phyloP scores from a whole-genome alignment of 2,113 vertebrate species.

The Chaetorhynchus papuensis region DNA sequence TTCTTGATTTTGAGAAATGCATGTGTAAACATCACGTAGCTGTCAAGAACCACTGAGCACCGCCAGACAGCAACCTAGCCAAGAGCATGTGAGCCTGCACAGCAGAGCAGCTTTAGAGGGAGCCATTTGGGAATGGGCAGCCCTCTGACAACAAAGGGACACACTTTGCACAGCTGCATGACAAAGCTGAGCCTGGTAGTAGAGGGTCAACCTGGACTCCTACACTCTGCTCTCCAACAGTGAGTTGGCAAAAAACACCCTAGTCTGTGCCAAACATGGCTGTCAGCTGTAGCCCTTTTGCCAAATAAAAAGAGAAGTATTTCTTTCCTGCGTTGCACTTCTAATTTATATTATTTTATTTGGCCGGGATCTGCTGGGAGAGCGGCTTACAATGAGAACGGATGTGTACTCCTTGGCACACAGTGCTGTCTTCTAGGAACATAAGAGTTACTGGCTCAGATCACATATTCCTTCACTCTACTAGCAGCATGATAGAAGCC shows the following conservation, averaged over 20 bases:
- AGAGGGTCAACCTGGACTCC: neutral
- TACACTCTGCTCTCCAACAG: neutral
- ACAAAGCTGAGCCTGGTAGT: neutral
- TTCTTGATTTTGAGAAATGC: neutral
- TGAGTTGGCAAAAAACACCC: neutral
- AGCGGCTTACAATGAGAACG: neutral
- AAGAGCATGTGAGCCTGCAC: neutral
- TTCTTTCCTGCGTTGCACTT: neutral
- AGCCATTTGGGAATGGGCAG: neutral
- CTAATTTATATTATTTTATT: neutral
- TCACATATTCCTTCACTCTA: neutral
- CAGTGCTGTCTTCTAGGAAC: conserved; percentile 22
- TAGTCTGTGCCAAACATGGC: neutral
- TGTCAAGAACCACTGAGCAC: neutral
- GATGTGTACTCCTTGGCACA: neutral
- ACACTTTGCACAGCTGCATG: neutral
- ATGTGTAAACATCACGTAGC: neutral
- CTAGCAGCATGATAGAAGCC: neutral
- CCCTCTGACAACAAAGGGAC: neutral
- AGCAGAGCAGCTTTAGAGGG: neutral
- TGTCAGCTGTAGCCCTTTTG: neutral
- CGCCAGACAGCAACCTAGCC: neutral
- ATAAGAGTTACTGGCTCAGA: neutral
- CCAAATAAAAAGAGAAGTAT: neutral
- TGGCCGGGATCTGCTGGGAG: neutral